These are phyloP conservation scores for Megalopta genalis DNA, from an alignment of 1,140 invertebrate species.

Conservation along the genomic window DNA sequence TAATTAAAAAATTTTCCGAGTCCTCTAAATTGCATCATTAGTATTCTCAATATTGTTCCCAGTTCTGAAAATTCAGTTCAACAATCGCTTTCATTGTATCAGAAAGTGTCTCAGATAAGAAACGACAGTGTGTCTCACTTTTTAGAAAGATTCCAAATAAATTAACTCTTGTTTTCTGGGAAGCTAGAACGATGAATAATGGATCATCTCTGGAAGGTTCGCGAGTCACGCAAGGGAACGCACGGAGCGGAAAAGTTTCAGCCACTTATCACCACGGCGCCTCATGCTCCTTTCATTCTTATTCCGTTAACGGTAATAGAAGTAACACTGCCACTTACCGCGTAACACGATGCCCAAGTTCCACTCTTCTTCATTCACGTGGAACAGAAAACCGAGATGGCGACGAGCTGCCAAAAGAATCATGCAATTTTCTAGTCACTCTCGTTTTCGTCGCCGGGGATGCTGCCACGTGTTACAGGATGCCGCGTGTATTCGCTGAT, in stretches of 20 bases:
- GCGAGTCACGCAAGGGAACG: no score
- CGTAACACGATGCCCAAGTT: not conserved
- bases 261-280: not conserved
- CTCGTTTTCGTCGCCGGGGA: not conserved
- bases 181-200: not conserved
- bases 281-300: not conserved
- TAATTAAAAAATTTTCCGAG: no score
- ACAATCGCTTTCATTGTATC: no score
- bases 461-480: not conserved
- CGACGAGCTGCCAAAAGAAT: not conserved
- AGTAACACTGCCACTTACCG: not conserved
- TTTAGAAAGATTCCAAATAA: no score
- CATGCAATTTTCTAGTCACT: not conserved
- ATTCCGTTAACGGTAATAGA: slow-evolving; percentile 33
- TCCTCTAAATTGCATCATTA: no score
- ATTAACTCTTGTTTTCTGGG: no score
- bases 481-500: not conserved
- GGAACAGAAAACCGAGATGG: not conserved
- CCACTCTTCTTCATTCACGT: not conserved
- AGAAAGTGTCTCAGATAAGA: no score
- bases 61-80: no score
- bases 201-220: not conserved
- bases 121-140: no score
- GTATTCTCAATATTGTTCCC: no score
- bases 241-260: not conserved